phyloP scores from a whole-genome alignment of 2,888 invertebrate genomes.

The Nymphalis urticae region DNA sequence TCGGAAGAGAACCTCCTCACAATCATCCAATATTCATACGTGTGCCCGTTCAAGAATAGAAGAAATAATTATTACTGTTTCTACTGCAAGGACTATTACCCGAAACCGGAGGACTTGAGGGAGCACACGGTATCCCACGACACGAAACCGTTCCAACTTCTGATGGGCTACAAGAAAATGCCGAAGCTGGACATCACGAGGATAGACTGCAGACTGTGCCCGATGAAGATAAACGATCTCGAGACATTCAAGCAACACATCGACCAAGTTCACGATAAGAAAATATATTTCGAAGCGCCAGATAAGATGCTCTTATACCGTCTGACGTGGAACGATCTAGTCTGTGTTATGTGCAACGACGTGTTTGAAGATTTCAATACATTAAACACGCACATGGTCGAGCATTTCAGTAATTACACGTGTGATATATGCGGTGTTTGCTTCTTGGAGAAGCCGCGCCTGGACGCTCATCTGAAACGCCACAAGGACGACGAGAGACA shows the following conservation, averaged over 20 bases:
- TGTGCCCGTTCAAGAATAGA: slow-evolving; percentile 72
- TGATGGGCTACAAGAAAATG: slow-evolving; percentile 75
- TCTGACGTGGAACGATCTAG: slow-evolving; percentile 70
- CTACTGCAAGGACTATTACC: slow-evolving; percentile 74
- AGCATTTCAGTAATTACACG: slow-evolving; percentile 71
- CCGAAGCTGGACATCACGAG: slow-evolving; percentile 72
- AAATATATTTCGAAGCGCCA: slow-evolving; percentile 72
- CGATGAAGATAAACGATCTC: slow-evolving; percentile 63
- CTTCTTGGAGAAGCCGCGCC: slow-evolving; percentile 72
- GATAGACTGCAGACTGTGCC: slow-evolving; percentile 68
- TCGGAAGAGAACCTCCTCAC: slow-evolving; percentile 71
- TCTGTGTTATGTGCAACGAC: slow-evolving; percentile 71
- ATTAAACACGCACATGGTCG: slow-evolving; percentile 71
- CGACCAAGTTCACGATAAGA: slow-evolving; percentile 65
- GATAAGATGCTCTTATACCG: slow-evolving; percentile 68
- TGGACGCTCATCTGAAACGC: slow-evolving; percentile 73
- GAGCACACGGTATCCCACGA: slow-evolving; percentile 71
- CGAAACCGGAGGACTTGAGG: slow-evolving; percentile 69
- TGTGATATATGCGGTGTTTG: slow-evolving; percentile 74
- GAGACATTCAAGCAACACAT: slow-evolving; percentile 67
- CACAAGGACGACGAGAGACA: slow-evolving; percentile 77
- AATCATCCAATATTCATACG: slow-evolving; percentile 71
- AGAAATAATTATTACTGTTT: slow-evolving; percentile 75
- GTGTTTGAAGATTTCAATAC: slow-evolving; percentile 74
- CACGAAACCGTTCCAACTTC: slow-evolving; percentile 69